Evolutionary conservation across 1,140 invertebrate genomes (phyloP).

Genomic region (Alviniconcha marisindica): DNA sequence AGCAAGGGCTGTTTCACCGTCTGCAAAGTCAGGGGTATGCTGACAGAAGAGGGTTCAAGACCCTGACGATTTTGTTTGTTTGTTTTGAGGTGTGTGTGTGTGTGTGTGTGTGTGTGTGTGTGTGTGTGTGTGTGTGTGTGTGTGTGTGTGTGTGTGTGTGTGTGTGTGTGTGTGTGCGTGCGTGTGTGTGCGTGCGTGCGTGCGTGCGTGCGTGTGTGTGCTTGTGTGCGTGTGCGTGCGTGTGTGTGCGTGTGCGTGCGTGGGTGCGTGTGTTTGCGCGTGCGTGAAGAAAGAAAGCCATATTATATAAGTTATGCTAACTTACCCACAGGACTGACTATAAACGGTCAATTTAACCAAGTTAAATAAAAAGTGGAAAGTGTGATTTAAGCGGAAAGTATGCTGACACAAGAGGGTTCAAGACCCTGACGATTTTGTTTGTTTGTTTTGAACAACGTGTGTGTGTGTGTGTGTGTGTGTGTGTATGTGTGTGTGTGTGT

Average conservation of each 20-base stretch:
- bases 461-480: no score
- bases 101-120: background rate
- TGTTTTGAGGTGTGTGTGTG: background rate
- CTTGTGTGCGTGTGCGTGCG: background rate
- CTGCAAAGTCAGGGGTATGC: background rate
- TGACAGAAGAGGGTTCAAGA: no score
- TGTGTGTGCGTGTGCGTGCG: background rate
- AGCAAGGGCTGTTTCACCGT: background rate
- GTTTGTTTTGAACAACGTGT: no score
- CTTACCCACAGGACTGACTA: background rate
- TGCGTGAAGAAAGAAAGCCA: background rate
- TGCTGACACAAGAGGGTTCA: no score
- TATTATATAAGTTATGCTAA: no score
- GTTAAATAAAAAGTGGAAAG: background rate
- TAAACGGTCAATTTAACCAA: background rate
- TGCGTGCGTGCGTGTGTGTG: background rate
- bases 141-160: slow-evolving; percentile 21
- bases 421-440: no score
- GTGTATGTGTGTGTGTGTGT: no score
- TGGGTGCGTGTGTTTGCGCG: background rate
- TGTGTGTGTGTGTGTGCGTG: slow-evolving; percentile 9
- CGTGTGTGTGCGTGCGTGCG: slow-evolving; percentile 3
- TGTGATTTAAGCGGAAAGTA: no score
- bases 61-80: no score
- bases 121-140: slow-evolving; percentile 26